phyloP scores from a whole-genome alignment of 2,888 invertebrate genomes.

The Eupithecia subfuscata region DNA sequence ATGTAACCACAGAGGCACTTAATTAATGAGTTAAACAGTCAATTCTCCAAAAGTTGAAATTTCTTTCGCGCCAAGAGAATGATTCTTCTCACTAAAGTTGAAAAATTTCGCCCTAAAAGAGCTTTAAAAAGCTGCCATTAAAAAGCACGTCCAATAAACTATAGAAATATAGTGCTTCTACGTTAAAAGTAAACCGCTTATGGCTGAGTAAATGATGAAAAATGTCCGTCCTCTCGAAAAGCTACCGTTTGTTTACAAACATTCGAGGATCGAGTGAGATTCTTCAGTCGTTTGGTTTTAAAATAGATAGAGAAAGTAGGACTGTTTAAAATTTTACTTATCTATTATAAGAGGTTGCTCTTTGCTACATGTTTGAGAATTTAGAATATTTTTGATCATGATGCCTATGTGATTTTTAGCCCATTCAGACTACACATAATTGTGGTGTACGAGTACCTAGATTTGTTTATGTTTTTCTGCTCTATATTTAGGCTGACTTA shows the following conservation, averaged over 20 bases:
- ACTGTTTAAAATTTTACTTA: not conserved
- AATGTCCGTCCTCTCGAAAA: conserved; percentile 55
- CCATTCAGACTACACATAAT: no score
- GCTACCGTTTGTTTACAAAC: conserved; percentile 50
- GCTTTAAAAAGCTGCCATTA: conserved; percentile 23
- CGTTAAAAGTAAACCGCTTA: conserved; percentile 66
- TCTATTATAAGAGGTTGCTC: not conserved
- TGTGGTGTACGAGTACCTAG: no score
- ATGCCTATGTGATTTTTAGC: no score
- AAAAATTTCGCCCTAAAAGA: conserved; percentile 7
- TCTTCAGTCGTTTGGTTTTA: conserved; percentile 16
- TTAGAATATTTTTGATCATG: no score
- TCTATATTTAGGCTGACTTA: no score
- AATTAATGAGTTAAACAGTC: not conserved
- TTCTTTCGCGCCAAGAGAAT: not conserved
- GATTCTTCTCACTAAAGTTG: not conserved
- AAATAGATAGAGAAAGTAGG: conserved; percentile 27
- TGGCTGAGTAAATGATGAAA: conserved; percentile 71
- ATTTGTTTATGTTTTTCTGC: no score
- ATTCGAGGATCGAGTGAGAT: conserved; percentile 34
- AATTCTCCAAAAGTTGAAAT: not conserved
- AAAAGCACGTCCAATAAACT: conserved; percentile 33
- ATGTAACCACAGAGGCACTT: not conserved
- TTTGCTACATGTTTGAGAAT: no score
- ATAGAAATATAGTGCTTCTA: conserved; percentile 34